Base-by-base conservation (phyloP, 2,113 vertebrate species). In the Geothlypis trichas region DNA sequence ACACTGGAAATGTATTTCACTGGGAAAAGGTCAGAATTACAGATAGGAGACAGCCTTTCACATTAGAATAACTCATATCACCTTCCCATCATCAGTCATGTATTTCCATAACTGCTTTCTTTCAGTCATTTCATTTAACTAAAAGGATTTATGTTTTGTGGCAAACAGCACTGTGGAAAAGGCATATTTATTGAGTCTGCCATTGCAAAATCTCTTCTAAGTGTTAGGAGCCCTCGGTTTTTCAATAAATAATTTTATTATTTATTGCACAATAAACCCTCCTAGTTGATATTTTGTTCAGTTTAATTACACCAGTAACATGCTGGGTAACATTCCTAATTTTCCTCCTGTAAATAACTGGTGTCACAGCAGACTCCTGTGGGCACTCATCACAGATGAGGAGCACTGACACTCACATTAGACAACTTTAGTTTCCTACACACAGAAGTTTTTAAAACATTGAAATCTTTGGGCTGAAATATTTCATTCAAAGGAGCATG, bases 221-320 rank as follows among this genome's bases (percentile, higher is more conserved):
- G 39, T 58, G 30, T n/a, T 79, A 72, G 77, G 28, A 75, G 47
- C n/a, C 27, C 23, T 71, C 12, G 17, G 18, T 86, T 89, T 93
- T 84, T 62, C 62, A 85, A 51, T 24, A 85, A 77, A 76, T 51
- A 90, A 39, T 66, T 49, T 58, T 31, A 47, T 71, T 88, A 74
- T 94, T 72, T 88, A 91, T 77, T 61, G 49, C 49, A 37, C 46
- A 47, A 84, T 47, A 74, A 84, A 74, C 39, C n/a, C 18, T 83
- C 21, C 42, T 41, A 47, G 47, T 59, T 84, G 37, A 10, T 28
- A 52, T 69, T 88, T 86, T 31, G 17, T 52, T 92, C 75, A 19
- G 42, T 93, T 94, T 94, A 94, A 95, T 93, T 91, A 72, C n/a
- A 87, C 6, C 62, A 87, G 72, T n/a, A 84, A 90, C 73, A 59